A percentile compares a stretch with the other conserved stretches of the same genome.
Conservation (phyloP, 2,888 invertebrate species). For the Peribatodes rhomboidaria region DNA sequence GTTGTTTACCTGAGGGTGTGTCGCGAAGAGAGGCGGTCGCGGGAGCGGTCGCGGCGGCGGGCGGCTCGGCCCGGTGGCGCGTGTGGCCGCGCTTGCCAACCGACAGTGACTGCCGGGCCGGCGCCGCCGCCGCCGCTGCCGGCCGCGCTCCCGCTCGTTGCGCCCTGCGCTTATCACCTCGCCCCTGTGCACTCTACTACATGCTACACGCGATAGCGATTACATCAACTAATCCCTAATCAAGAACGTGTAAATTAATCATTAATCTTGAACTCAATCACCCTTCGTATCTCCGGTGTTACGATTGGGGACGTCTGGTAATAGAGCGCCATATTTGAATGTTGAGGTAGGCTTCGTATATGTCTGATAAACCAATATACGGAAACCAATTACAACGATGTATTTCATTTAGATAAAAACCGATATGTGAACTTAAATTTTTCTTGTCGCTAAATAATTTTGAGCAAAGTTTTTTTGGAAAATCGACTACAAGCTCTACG, state of each 20-base stretch:
- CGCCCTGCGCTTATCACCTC: conserved; percentile 78
- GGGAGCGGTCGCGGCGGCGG: conserved; percentile 63
- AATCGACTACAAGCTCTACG: neutral
- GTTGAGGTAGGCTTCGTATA: conserved; percentile 22
- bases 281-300: conserved; percentile 30
- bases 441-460: no score
- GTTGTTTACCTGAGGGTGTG: conserved; percentile 78
- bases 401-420: no score
- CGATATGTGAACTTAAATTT: no score
- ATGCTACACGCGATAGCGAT: conserved; percentile 66
- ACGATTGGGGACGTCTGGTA: conserved; percentile 15
- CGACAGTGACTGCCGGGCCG: conserved; percentile 79
- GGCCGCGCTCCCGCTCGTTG: conserved; percentile 55
- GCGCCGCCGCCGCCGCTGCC: conserved; percentile 57
- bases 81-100: conserved; percentile 82
- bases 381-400: neutral
- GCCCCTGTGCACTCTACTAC: conserved; percentile 67
- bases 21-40: conserved; percentile 64
- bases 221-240: conserved; percentile 52
- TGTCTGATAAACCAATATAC: neutral
- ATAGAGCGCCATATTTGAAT: conserved; percentile 5
- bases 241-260: conserved; percentile 36
- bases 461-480: neutral
- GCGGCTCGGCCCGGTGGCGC: conserved; percentile 74
- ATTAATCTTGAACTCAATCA: conserved; percentile 40